phyloP scores from a whole-genome alignment of 2,888 invertebrate genomes.

The Drosophila sordidula region DNA sequence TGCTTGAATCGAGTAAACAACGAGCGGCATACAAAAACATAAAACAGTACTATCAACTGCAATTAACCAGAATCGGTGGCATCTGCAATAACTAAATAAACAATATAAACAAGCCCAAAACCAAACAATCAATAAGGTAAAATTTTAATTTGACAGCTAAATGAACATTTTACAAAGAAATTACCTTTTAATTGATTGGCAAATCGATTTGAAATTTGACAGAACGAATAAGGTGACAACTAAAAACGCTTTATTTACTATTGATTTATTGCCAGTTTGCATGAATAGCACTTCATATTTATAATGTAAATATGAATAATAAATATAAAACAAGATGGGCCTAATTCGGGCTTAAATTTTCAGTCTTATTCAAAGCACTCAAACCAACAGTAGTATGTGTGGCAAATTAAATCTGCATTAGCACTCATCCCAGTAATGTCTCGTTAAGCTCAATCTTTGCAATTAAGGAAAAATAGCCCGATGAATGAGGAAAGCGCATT shows the following conservation, averaged over 20 bases:
- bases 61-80: constrained; percentile 39
- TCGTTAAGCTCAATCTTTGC: too few relatives aligned
- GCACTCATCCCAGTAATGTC: too few relatives aligned
- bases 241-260: background rate
- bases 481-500: too few relatives aligned
- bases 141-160: constrained; percentile 36
- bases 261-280: background rate
- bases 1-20: constrained; percentile 45
- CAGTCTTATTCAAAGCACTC: too few relatives aligned
- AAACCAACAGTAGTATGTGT: too few relatives aligned
- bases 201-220: constrained; percentile 10
- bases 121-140: constrained; percentile 30
- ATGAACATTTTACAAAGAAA: constrained; percentile 35
- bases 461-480: too few relatives aligned
- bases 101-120: constrained; percentile 12
- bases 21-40: constrained; percentile 2
- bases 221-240: background rate
- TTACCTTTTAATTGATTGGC: constrained; percentile 29
- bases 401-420: too few relatives aligned
- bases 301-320: too few relatives aligned
- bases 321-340: too few relatives aligned
- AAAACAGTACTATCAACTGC: constrained; percentile 24
- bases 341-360: too few relatives aligned
- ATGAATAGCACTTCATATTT: too few relatives aligned
- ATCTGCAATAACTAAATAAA: constrained; percentile 30